Conservation (phyloP, 2,113 vertebrate species). For the Vulpes vulpes region DNA sequence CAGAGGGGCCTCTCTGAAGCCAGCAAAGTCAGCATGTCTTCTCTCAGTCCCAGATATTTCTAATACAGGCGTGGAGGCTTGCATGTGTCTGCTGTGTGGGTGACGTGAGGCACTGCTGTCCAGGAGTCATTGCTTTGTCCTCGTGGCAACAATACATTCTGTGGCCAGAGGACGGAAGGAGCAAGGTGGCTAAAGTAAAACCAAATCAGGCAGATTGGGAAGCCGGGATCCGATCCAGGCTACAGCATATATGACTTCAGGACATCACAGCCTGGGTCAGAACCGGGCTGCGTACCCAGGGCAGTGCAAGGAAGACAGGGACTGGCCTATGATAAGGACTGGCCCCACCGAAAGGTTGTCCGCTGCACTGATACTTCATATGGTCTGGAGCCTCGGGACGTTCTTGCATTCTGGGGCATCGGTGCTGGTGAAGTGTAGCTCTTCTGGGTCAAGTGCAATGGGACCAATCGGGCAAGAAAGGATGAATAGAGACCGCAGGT, state of each 20-base stretch:
- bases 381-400: rapidly evolving
- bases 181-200: too few species aligned
- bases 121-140: not conserved
- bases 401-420: not conserved
- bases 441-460: not conserved
- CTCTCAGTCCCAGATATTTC: not conserved
- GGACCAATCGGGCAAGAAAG: not conserved
- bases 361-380: not conserved
- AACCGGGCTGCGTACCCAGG: rapidly evolving
- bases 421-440: not conserved
- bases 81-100: not conserved
- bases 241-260: not conserved
- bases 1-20: not conserved
- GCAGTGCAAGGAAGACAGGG: not conserved
- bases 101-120: rapidly evolving
- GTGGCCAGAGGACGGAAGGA: not conserved
- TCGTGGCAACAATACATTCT: rapidly evolving
- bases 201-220: rapidly evolving
- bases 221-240: not conserved
- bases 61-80: not conserved
- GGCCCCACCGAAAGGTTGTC: not conserved
- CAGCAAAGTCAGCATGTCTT: not conserved
- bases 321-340: too few species aligned
- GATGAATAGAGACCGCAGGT: not conserved
- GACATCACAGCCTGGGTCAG: not conserved